Base-by-base conservation (phyloP, 2,888 invertebrate species). In the Polyommatus iphigenia region DNA sequence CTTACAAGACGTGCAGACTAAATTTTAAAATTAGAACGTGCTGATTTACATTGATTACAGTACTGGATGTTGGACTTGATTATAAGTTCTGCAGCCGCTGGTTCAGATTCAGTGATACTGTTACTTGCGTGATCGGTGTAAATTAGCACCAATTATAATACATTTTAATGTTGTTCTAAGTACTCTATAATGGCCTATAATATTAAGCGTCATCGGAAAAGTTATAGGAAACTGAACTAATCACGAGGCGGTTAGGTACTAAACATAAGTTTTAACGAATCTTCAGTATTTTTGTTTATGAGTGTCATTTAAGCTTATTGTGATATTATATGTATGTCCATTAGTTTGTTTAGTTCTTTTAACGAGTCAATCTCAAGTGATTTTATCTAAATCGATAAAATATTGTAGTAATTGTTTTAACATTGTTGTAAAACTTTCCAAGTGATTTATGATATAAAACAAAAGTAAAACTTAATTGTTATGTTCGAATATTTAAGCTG, bases 1-100 rank as follows among this genome's bases (percentile, higher is more conserved):
- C 54, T 83, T 92, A 83, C 85, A 88, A 76, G 87, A 85, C 46
- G 78, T 83, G 41, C 79, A 82, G 79, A 81, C 83, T 7, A 82
- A 83, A 78, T 82, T 82, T 82, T 82, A 80, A 77, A 72, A 50
- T 50, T 29, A 0, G 76, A 54, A 18, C 18, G 36, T 18, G 18
- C 15, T 50, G 13, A 50, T 50, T 50, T 50, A 50, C 15, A 18
- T 54, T 5, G 18, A 54, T 18, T 18, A 4, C 18, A 18, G 54
- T 54, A 54, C 54, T 54, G 15, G 54, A 54, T 5, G 54, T 15
- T 54, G 18, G 18, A 54, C 18, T 54, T 3, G 54, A 46, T 13
- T 13, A 54, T 54, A 54, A 54, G 54, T 18, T 54, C 18, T 15
- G 18, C 4, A 54, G 50, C 1, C 7, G 6, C 50, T 41, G 46